phyloP scores from a whole-genome alignment of 2,888 invertebrate species.

The Tiphia femorata region DNA sequence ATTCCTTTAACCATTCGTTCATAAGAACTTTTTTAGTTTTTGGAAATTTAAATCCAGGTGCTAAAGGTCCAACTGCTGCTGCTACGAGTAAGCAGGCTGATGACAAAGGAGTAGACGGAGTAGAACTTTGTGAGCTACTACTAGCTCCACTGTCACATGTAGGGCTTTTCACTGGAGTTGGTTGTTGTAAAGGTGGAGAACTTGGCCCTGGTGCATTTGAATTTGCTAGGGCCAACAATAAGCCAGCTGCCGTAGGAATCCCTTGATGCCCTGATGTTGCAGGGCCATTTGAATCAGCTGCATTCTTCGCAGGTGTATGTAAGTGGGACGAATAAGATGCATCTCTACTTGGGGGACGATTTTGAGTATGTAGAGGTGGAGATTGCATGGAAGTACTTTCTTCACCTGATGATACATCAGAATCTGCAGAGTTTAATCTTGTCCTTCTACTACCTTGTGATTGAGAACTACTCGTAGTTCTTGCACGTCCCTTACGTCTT shows the following conservation, averaged over 20 bases:
- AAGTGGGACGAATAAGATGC: constrained; percentile 49
- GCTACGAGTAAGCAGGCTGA: constrained; percentile 87
- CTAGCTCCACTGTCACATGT: constrained; percentile 68
- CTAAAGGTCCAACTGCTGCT: constrained; percentile 86
- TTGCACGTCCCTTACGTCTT: constrained; percentile 76
- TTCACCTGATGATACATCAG: constrained; percentile 83
- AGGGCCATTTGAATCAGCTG: constrained; percentile 11
- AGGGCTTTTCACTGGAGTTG: constrained; percentile 65
- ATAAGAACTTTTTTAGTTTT: constrained; percentile 92
- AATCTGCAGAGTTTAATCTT: constrained; percentile 82
- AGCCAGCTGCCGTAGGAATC: constrained; percentile 72
- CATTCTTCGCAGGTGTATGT: constrained; percentile 52
- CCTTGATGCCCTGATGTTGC: constrained; percentile 41
- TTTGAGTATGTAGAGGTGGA: constrained; percentile 67
- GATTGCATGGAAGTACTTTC: constrained; percentile 75
- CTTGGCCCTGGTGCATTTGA: constrained; percentile 57
- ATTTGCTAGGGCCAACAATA: constrained; percentile 73
- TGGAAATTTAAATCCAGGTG: constrained; percentile 88
- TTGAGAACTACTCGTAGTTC: constrained; percentile 72
- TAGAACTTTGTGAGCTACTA: constrained; percentile 71
- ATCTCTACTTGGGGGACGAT: constrained; percentile 50
- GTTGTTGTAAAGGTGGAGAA: constrained; percentile 57
- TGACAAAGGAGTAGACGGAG: constrained; percentile 76
- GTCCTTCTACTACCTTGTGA: constrained; percentile 74
- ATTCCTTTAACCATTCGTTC: constrained; percentile 91